Percentiles rank a stretch among this genome's conserved stretches.
Evolutionary conservation across 2,113 vertebrate genomes (phyloP).

Genomic region (Phrynosoma platyrhinos): DNA sequence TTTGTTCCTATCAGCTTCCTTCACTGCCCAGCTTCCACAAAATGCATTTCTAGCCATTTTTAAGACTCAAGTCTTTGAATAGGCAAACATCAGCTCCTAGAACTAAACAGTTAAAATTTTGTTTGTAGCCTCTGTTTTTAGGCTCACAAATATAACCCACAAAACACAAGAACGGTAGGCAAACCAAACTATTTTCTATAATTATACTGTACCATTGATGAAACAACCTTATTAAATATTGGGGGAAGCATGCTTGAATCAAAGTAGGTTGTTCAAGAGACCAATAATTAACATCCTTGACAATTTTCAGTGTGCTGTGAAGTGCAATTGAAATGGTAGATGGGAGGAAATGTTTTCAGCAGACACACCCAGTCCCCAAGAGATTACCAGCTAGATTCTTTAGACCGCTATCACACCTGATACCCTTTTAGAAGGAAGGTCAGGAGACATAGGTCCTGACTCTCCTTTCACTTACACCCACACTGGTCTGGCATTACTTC

Average conservation of each 20-base stretch:
- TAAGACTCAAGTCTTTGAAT: neutral
- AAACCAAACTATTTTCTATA: slow-evolving; percentile 75
- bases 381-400: slow-evolving; percentile 74
- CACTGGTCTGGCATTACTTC: slow-evolving; percentile 51
- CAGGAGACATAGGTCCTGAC: slow-evolving; percentile 43
- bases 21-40: too few species aligned
- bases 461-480: slow-evolving; percentile 43
- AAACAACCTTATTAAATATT: slow-evolving; percentile 74
- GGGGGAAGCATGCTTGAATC: slow-evolving; percentile 65
- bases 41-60: too few species aligned
- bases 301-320: slow-evolving; percentile 79
- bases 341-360: slow-evolving; percentile 76
- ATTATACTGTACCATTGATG: slow-evolving; percentile 71
- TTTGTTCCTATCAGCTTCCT: too few species aligned
- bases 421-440: slow-evolving; percentile 69
- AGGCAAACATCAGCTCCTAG: slow-evolving; percentile 54
- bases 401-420: slow-evolving; percentile 68
- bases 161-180: slow-evolving; percentile 67
- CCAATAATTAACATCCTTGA: slow-evolving; percentile 77
- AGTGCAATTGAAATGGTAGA: slow-evolving; percentile 78
- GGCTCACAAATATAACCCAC: slow-evolving; percentile 59
- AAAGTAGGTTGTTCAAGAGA: slow-evolving; percentile 75
- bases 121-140: slow-evolving; percentile 43
- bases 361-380: slow-evolving; percentile 72
- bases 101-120: slow-evolving; percentile 68